Evolutionary conservation across 2,888 invertebrate genomes (phyloP), one percentile per base, ranked within the genome.

Genomic region (Hypercompe scribonia): DNA sequence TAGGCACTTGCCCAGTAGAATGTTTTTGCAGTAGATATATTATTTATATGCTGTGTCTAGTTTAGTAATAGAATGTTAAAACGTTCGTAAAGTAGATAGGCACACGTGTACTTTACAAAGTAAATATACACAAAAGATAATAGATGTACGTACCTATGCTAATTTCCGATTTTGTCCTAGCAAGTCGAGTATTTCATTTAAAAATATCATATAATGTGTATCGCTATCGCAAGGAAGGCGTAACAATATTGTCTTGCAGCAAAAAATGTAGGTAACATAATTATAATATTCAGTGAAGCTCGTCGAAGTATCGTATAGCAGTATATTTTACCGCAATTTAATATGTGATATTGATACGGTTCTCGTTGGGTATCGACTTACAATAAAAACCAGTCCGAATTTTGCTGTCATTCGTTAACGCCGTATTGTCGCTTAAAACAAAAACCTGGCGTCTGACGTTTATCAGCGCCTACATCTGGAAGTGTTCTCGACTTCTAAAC

Each of bases 401-500:
- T 28, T 28, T 50, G 36, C n/a, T 11, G 42, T 73, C 33, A 39
- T 66, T 66, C 42, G 34, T 33, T 11, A 34, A 31, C n/a, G 36
- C 42, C 54, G 42, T 13, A 36, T 34, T 34, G 3, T 65, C 11
- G 36, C 10, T 15, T 36, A 34, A 64, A 50, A 67, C 76, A 82
- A 87, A 88, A 88, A 87, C 73, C 87, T 83, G 86, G 86, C 88
- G 77, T 69, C 83, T 83, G 88, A 86, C 79, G 67, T 78, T 82
- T 46, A 83, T 84, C 87, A 85, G 84, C 76, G 85, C 86, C 87
- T 74, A 50, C 76, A 77, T 64, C 78, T 87, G 87, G 87, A 86
- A 87, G 87, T 87, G 87, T 86, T 88, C 85, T 78, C 72, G 86
- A 84, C 83, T 87, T 85, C 84, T 87, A 88, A 87, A 87, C 85